phyloP scores from a whole-genome alignment of 2,113 vertebrate genomes.

The Pachypanchax playfairii region DNA sequence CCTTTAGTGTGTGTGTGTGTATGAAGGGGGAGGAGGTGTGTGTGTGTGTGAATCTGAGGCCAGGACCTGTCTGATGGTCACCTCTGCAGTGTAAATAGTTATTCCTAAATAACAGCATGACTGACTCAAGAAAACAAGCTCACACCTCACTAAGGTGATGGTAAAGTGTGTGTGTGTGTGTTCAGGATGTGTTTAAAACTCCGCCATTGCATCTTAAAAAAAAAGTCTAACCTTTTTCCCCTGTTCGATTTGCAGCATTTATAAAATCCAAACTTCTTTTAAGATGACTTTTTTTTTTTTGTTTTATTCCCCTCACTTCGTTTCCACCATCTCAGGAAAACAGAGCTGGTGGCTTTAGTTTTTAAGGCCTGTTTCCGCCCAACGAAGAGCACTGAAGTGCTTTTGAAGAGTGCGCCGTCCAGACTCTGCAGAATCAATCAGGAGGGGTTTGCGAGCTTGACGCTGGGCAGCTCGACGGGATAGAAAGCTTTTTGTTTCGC shows the following conservation, averaged over 20 bases:
- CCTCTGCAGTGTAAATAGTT: slow-evolving; percentile 67
- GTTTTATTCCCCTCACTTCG: slow-evolving; percentile 4
- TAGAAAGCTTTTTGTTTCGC: slow-evolving; percentile 48
- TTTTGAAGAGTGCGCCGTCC: slow-evolving; percentile 30
- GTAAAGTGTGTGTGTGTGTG: slow-evolving; percentile 2
- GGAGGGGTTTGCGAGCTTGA: slow-evolving; percentile 46
- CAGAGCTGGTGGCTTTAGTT: slow-evolving; percentile 47
- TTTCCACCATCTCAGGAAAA: slow-evolving; percentile 23
- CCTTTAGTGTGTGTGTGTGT: slow-evolving; percentile 47
- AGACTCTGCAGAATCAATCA: slow-evolving; percentile 70
- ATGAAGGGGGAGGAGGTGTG: slow-evolving; percentile 12
- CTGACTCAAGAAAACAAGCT: slow-evolving; percentile 55
- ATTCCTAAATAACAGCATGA: slow-evolving; percentile 67
- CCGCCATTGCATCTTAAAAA: background rate
- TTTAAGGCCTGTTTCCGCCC: slow-evolving; percentile 52
- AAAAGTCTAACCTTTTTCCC: background rate
- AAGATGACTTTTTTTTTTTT: background rate
- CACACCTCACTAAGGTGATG: slow-evolving; percentile 2
- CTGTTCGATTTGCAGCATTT: background rate
- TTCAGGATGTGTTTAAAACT: background rate
- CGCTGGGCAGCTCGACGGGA: slow-evolving; percentile 38
- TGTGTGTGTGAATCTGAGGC: slow-evolving; percentile 54
- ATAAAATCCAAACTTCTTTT: background rate
- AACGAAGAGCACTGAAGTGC: slow-evolving; percentile 47
- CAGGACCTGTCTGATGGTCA: slow-evolving; percentile 68